Conservation (phyloP, 2,797 vertebrate genomes). For the Jordanella pulchra region DNA sequence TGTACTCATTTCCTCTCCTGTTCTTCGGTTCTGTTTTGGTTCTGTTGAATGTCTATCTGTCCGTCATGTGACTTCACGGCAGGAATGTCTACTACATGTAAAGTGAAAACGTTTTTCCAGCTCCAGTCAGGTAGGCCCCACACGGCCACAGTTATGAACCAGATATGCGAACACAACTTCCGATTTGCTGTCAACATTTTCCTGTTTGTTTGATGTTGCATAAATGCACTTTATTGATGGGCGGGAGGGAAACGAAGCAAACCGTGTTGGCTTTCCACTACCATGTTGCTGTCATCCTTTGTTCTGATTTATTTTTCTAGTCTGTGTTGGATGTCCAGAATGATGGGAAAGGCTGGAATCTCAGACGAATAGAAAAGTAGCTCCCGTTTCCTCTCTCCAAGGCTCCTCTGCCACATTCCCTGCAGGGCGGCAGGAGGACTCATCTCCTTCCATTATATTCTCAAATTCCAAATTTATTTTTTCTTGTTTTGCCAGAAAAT, state of each 20-base stretch:
- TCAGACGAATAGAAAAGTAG: conserved; percentile 65
- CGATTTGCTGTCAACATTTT: conserved; percentile 79
- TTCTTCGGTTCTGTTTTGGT: conserved; percentile 33
- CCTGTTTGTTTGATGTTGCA: conserved; percentile 83
- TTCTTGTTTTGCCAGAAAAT: conserved; percentile 29
- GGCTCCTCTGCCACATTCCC: conserved; percentile 79
- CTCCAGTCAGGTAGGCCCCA: conserved; percentile 82
- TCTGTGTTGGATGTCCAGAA: conserved; percentile 67
- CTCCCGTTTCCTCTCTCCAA: conserved; percentile 71
- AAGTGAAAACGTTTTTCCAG: conserved; percentile 80
- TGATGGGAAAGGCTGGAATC: conserved; percentile 72
- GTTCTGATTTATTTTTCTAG: conserved; percentile 58
- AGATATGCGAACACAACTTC: conserved; percentile 78
- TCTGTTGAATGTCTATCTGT: conserved; percentile 77
- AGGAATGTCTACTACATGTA: conserved; percentile 84
- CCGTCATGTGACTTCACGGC: conserved; percentile 82
- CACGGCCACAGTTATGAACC: conserved; percentile 80
- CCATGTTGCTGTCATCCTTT: conserved; percentile 50
- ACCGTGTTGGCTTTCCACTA: conserved; percentile 65
- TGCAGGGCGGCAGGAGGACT: conserved; percentile 59
- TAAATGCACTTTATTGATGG: conserved; percentile 86
- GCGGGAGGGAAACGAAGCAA: conserved; percentile 75
- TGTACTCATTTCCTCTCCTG: conserved; percentile 78
- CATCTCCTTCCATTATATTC: conserved; percentile 36
- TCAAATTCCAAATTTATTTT: conserved; percentile 30